phyloP scores from a whole-genome alignment of 2,888 invertebrate species.

The Mylabris sibirica region DNA sequence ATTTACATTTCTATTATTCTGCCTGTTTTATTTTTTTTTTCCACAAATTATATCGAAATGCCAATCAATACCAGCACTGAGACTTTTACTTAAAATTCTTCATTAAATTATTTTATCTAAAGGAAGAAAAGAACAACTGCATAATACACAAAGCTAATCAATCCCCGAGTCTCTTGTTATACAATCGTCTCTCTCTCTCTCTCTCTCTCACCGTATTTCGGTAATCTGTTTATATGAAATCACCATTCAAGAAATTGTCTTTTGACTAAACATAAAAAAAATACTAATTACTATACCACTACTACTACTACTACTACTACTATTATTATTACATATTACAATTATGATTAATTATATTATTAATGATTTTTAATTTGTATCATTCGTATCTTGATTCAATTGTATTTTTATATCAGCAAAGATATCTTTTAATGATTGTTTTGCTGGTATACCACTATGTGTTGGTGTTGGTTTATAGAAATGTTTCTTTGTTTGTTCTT shows the following conservation, averaged over 20 bases:
- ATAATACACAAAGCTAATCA: not conserved
- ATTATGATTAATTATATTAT: too few species aligned
- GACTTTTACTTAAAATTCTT: not conserved
- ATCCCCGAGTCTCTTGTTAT: not conserved
- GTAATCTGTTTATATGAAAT: not conserved
- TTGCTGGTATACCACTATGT: conserved; percentile 50
- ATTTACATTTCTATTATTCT: not conserved
- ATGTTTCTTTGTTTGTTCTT: conserved; percentile 31
- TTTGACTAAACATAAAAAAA: not conserved
- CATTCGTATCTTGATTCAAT: conserved; percentile 26
- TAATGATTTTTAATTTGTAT: too few species aligned
- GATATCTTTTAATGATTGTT: conserved; percentile 42
- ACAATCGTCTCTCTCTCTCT: too few species aligned
- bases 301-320: not conserved
- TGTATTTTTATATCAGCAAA: conserved; percentile 40
- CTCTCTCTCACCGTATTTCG: too few species aligned
- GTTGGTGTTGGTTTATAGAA: conserved; percentile 38
- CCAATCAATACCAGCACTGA: not conserved
- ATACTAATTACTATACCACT: too few species aligned
- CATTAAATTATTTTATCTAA: not conserved
- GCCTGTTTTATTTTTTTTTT: too few species aligned
- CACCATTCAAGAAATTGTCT: conserved; percentile 1
- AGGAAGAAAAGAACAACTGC: not conserved
- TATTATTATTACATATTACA: too few species aligned
- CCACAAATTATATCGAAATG: not conserved